A percentile compares a stretch with the other conserved stretches of the same genome.
Evolutionary conservation across 1,140 invertebrate species (phyloP).

Genomic region (Globodera ellingtonae): DNA sequence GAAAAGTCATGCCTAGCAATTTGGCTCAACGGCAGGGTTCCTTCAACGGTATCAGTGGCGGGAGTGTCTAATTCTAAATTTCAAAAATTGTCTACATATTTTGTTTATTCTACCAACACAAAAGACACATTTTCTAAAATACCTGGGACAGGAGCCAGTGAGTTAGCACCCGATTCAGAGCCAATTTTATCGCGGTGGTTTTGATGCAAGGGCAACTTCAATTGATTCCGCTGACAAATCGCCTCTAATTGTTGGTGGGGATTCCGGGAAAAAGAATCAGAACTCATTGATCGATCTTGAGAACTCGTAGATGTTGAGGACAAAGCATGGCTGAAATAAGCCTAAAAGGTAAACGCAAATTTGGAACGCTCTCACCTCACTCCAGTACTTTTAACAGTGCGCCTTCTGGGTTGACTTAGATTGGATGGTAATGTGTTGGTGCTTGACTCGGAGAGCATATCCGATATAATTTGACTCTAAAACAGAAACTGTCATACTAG

Average conservation of each 20-base stretch:
- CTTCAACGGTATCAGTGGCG: not conserved
- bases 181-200: not conserved
- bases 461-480: constrained; percentile 7
- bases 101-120: constrained; percentile 14
- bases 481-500: not conserved
- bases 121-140: constrained; percentile 25
- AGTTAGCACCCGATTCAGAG: not conserved
- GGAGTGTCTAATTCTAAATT: constrained; percentile 49
- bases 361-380: not conserved
- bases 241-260: constrained; percentile 52
- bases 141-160: constrained; percentile 21
- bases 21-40: not conserved
- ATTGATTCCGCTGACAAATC: constrained; percentile 46
- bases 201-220: constrained; percentile 1
- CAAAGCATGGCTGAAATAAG: no score
- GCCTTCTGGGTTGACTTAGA: not conserved
- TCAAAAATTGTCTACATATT: not conserved
- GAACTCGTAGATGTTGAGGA: not conserved
- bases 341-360: no score
- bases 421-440: not conserved
- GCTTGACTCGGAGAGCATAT: constrained; percentile 8
- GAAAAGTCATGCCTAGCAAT: constrained; percentile 23
- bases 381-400: not conserved
- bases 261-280: not conserved
- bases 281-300: not conserved